phyloP scores from a whole-genome alignment of 2,113 vertebrate genomes.

The Pelvicachromis taeniatus region DNA sequence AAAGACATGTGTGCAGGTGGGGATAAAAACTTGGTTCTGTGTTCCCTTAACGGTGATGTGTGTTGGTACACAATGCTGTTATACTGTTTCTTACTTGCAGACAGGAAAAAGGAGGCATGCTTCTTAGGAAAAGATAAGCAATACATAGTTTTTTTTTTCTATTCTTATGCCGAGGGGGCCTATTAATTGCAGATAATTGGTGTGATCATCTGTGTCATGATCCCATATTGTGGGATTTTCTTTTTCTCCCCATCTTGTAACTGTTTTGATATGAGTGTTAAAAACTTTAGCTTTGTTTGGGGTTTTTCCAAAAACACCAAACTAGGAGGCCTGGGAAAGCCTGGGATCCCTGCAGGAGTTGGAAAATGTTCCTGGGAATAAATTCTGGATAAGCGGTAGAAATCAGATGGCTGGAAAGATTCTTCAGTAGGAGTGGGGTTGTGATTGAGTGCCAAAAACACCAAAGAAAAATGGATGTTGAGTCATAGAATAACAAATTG shows the following conservation, averaged over 20 bases:
- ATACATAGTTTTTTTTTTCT: too few species aligned
- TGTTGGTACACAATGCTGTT: neutral
- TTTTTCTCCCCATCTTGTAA: neutral
- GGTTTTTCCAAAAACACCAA: neutral
- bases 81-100: neutral
- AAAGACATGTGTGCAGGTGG: neutral
- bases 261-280: neutral
- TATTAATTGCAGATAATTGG: neutral
- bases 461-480: neutral
- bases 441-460: neutral
- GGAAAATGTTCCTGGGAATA: neutral
- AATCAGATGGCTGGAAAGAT: neutral
- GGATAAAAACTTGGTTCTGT: neutral
- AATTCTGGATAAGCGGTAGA: neutral
- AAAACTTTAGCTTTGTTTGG: neutral
- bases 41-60: rapidly evolving
- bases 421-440: neutral
- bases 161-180: neutral
- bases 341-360: neutral
- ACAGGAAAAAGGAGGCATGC: neutral
- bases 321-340: neutral
- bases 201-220: neutral
- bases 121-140: neutral
- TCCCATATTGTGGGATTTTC: neutral
- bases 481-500: neutral